Evolutionary conservation across 2,888 invertebrate genomes (phyloP).

Genomic region (Dermolepida albohirtum): DNA sequence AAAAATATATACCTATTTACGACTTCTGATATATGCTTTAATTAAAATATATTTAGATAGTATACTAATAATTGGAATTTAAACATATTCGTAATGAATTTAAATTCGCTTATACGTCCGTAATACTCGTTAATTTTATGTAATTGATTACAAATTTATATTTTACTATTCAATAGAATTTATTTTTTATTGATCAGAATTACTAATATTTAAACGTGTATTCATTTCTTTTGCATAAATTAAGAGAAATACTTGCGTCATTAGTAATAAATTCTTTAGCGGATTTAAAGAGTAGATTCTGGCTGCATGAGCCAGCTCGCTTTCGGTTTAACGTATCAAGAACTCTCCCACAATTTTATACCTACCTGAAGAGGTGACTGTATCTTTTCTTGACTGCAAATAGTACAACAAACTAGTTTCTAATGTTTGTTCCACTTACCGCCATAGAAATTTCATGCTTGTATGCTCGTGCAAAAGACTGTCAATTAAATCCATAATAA

Average conservation of each 20-base stretch:
- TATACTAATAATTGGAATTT: too few relatives aligned
- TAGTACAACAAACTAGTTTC: slow-evolving; percentile 36
- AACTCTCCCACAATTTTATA: slow-evolving; percentile 35
- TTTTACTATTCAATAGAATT: too few relatives aligned
- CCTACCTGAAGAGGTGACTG: slow-evolving; percentile 35
- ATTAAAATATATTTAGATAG: too few relatives aligned
- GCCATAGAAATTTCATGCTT: slow-evolving; percentile 11
- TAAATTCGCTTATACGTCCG: too few relatives aligned
- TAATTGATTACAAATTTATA: too few relatives aligned
- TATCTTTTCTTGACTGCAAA: slow-evolving; percentile 26
- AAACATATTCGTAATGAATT: too few relatives aligned
- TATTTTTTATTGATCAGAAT: too few relatives aligned
- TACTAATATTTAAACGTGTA: too few relatives aligned
- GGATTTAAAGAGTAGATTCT: slow-evolving; percentile 22
- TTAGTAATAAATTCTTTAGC: slow-evolving; percentile 29
- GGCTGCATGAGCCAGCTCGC: slow-evolving; percentile 29
- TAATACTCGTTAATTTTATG: too few relatives aligned
- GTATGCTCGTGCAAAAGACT: not conserved
- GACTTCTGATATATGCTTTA: too few relatives aligned
- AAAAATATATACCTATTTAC: too few relatives aligned
- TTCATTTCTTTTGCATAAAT: too few relatives aligned
- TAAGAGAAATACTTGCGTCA: slow-evolving; percentile 10
- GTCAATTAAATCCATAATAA: not conserved
- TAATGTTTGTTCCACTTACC: slow-evolving; percentile 35
- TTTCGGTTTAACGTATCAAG: slow-evolving; percentile 33